Evolutionary conservation across 2,113 vertebrate genomes (phyloP).

Genomic region (Chloropsis cyanopogon): DNA sequence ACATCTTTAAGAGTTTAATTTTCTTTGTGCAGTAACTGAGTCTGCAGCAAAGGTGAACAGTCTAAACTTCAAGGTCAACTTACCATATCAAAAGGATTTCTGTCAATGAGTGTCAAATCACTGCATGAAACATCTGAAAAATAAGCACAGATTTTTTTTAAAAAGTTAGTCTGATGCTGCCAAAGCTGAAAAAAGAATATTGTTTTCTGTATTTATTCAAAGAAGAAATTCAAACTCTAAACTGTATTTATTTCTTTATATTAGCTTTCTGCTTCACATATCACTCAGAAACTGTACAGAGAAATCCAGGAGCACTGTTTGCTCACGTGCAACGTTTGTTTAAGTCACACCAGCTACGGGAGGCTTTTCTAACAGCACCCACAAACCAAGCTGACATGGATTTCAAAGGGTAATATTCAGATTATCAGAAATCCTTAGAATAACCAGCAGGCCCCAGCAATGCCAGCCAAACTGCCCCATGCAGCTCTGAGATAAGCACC

Average conservation of each 20-base stretch:
- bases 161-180: background rate
- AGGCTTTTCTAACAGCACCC: background rate
- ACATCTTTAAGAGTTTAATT: background rate
- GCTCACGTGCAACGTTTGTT: fast-evolving
- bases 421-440: background rate
- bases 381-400: background rate
- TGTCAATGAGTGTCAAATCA: background rate
- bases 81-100: background rate
- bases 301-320: background rate
- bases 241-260: background rate
- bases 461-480: background rate
- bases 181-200: background rate
- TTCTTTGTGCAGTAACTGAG: background rate
- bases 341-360: background rate
- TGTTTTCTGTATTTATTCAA: background rate
- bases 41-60: background rate
- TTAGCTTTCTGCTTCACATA: background rate
- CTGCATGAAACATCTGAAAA: slow-evolving; percentile 11
- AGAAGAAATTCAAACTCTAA: background rate
- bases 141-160: background rate
- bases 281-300: background rate
- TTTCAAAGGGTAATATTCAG: background rate
- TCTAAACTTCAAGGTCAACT: background rate
- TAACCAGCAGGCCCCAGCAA: background rate
- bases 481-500: background rate